Conservation (phyloP, 2,113 vertebrate species). For the Elachura formosa region DNA sequence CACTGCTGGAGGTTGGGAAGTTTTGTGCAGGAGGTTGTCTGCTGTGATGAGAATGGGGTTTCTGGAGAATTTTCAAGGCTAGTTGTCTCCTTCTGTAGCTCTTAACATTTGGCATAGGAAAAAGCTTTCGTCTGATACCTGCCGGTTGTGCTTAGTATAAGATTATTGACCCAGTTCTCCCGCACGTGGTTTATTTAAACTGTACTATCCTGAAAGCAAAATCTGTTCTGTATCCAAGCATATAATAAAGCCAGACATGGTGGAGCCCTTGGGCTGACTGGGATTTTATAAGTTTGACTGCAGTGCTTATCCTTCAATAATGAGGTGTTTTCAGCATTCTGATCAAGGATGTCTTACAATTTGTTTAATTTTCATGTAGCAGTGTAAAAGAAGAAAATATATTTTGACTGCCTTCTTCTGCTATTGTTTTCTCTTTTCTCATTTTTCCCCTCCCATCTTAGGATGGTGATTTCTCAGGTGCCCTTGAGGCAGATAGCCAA, state of each 20-base stretch:
- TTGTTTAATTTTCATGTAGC: background rate
- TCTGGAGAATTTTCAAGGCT: background rate
- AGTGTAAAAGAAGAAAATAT: background rate
- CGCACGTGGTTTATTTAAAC: background rate
- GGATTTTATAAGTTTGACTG: background rate
- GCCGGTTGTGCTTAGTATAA: background rate
- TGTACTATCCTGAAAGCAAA: background rate
- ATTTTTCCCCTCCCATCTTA: background rate
- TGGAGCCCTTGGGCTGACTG: background rate
- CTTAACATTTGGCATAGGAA: fast-evolving
- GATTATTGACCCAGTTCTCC: background rate
- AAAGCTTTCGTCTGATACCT: background rate
- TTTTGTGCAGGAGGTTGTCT: background rate
- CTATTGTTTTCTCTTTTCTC: background rate
- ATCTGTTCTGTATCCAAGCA: background rate
- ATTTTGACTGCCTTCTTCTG: background rate
- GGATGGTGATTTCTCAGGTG: background rate
- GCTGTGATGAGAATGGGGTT: background rate
- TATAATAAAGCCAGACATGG: background rate
- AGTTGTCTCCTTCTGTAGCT: background rate
- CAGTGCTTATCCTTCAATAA: background rate
- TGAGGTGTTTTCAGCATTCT: background rate
- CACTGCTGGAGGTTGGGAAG: background rate
- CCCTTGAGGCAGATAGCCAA: background rate
- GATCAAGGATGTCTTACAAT: background rate